Evolutionary conservation across 2,113 vertebrate genomes (phyloP).

Genomic region (Ascaphus truei): DNA sequence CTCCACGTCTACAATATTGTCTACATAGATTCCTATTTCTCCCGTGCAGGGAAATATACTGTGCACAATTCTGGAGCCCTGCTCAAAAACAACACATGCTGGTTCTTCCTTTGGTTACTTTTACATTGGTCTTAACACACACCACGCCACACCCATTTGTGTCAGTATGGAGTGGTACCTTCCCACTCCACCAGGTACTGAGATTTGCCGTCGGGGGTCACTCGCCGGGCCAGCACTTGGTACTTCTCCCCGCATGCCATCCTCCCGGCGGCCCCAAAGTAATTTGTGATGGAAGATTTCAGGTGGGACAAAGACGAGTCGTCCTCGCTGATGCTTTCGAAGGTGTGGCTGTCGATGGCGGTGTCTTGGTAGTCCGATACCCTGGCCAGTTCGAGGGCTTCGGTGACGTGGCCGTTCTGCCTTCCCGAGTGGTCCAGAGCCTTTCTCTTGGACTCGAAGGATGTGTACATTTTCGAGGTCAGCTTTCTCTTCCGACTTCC

Average conservation of each 20-base stretch:
- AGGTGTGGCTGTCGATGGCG: constrained; percentile 70
- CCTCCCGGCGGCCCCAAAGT: constrained; percentile 82
- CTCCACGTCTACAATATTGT: background rate
- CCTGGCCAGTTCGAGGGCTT: constrained; percentile 60
- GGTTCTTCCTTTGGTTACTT: background rate
- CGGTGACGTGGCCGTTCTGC: constrained; percentile 38
- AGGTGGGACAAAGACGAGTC: constrained; percentile 83
- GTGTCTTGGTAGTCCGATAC: constrained; percentile 52
- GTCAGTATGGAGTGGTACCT: constrained; percentile 87
- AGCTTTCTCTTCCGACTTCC: constrained; percentile 92
- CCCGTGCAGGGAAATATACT: background rate
- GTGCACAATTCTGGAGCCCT: background rate
- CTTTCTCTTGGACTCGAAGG: constrained; percentile 63
- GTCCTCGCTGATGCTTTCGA: constrained; percentile 79
- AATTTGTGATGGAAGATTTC: constrained; percentile 91
- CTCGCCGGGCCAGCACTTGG: constrained; percentile 85
- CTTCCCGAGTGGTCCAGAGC: constrained; percentile 41
- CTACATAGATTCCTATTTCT: background rate
- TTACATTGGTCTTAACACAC: background rate
- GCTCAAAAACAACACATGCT: background rate
- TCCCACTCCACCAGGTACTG: constrained; percentile 97
- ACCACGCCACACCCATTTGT: too few species aligned
- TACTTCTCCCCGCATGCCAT: constrained; percentile 88
- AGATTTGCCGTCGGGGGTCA: constrained; percentile 84
- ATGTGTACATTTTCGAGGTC: constrained; percentile 64